Evolutionary conservation across 37 sponge, comb jelly and placozoan genomes (phyloP), one percentile per base, ranked within the genome.

Genomic region (Bolinopsis microptera): DNA sequence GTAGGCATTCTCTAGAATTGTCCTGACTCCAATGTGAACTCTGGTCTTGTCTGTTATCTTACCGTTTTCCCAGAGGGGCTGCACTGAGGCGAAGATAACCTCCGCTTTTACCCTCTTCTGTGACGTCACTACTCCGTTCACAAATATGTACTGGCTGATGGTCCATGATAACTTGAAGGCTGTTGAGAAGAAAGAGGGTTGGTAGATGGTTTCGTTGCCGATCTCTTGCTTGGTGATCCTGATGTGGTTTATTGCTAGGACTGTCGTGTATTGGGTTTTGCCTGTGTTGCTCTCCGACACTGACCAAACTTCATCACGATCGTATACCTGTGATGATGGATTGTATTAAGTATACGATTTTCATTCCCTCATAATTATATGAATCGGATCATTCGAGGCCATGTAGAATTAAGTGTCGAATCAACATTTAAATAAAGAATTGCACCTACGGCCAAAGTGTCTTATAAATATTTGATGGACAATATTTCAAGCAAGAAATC

Each of bases 101-200:
- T 80, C 82, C 37, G 38, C 37, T 23, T 2, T 21, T 1, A 80
- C 82, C 37, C 82, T 24, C 37, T 34, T 31, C 82, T 80, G 82
- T 1, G 82, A 80, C 5, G 82, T 8, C 38, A 80, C 82, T 13
- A 80, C 82, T 21, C 31, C 82, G 23, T 31, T 35, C 37, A 80
- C 37, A 22, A 80, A 35, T 34, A 80, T 80, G 82, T 80, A 80
- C 82, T 80, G 82, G 22, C 82, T 80, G 35, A 80, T 80, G 3
- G 22, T 36, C 82, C 82, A 80, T 1, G 74, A 28, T 2, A 70
- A n/a, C 30, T 26, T 8, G 74, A 70, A 70, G 16, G 3, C 21
- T 9, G 74, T 70, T 9, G 74, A 70, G 74, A 28, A 70, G 26
- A 24, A 70, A 22, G 28, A 22, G 16, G 74, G 25, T 22, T 22